Base-by-base conservation (phyloP, 2,113 vertebrate genomes). In the Mungos mungo region DNA sequence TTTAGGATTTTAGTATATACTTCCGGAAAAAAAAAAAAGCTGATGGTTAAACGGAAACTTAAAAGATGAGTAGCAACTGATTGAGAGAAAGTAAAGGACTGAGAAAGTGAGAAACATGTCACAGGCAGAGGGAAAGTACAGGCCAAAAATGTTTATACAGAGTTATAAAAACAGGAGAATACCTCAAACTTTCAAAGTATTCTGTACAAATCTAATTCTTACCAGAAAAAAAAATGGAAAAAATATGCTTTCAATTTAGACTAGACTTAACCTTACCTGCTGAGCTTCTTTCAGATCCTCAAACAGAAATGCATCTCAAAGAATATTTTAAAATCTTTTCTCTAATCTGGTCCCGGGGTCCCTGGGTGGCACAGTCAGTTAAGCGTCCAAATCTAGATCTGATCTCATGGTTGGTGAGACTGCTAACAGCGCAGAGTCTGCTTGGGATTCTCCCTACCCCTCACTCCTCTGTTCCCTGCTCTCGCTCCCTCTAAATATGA, bases 191-290 rank as follows among this genome's bases (percentile, higher is more conserved):
- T 93, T 82, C 29, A 66, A 79, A 76, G 41, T 68, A 72, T 31
- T 87, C 47, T 68, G 77, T 88, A 77, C 9, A 85, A 91, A 29
- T 60, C 35, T 79, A 94, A 84, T 47, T 85, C 47, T 92, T 54
- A 95, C 29, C 47, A 88, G 52, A 38, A 66, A 79, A 66, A 77
- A 60, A 92, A 87, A 90, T 76, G 38, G 14, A 79, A 94, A 83
- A 33, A 88, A 72, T 89, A 97, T 52, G 38, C 38, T 93, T 90
- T 38, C 14, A 54, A 87, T 76, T 35, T 45, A 93, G n/a, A 88
- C 69, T 33, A 90, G 45, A 91, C 25, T 83, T 80, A 41, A 41
- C 3, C 33, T 94, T 63, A 76, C 8, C 74, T 81, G 31, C 45
- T 66, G 19, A 92, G 92, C 10, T 72, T 91, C 89, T 95, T 88